A percentile compares a stretch with the other conserved stretches of the same genome.
Evolutionary conservation across 2,888 invertebrate species (phyloP).

Genomic region (Petrophora chlorosata): DNA sequence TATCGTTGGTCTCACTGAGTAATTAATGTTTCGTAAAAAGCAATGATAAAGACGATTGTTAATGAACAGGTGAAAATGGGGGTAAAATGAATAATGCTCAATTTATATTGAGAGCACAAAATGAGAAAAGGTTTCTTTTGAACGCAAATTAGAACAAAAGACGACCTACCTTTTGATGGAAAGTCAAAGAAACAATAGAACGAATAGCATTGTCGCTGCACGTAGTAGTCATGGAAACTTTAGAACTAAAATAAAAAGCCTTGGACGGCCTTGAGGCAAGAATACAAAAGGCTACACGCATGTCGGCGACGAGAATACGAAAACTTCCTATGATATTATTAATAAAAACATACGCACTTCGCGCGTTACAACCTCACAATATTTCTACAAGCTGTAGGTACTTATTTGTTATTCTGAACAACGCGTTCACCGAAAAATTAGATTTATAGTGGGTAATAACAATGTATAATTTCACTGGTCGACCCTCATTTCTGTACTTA

Average conservation of each 20-base stretch:
- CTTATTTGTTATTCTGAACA: slow-evolving; percentile 72
- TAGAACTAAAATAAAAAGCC: slow-evolving; percentile 17
- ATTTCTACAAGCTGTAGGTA: slow-evolving; percentile 39
- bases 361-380: slow-evolving; percentile 23
- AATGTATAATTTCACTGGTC: slow-evolving; percentile 78
- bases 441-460: slow-evolving; percentile 78
- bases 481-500: slow-evolving; percentile 73
- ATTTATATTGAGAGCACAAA: too few species aligned
- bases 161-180: slow-evolving; percentile 10
- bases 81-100: too few species aligned
- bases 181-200: slow-evolving; percentile 13
- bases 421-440: slow-evolving; percentile 72
- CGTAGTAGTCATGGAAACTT: slow-evolving; percentile 20
- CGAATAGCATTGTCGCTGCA: slow-evolving; percentile 14
- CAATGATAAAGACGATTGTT: too few species aligned
- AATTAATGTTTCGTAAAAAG: too few species aligned
- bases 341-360: slow-evolving; percentile 34
- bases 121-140: too few species aligned
- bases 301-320: slow-evolving; percentile 29
- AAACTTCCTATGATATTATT: slow-evolving; percentile 34
- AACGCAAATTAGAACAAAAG: slow-evolving; percentile 14
- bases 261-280: slow-evolving; percentile 19
- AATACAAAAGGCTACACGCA: slow-evolving; percentile 21
- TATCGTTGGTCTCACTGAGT: too few species aligned
- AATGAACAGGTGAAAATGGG: too few species aligned